Evolutionary conservation across 1,140 invertebrate species (phyloP), one percentile per base, ranked within the genome.

Genomic region (Hyphantria cunea): DNA sequence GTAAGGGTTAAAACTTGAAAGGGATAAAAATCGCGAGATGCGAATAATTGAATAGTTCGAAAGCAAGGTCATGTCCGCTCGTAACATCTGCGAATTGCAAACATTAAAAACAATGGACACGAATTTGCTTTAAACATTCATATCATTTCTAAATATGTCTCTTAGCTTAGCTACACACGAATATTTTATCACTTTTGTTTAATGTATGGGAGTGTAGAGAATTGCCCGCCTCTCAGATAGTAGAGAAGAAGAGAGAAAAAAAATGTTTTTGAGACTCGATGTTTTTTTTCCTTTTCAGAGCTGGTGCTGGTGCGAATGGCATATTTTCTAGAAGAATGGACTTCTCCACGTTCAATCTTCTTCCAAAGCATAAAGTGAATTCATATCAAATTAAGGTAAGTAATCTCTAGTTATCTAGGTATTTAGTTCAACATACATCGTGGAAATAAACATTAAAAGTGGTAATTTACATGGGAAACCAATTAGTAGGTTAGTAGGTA

Each of bases 301-400:
- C 96, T 90, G 96, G 95, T 67, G 96, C 95, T 78, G 96, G 96
- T 58, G 96, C 96, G 37, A 97, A 96, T 82, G 96, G 96, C 25
- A 96, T 98, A 71, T 98, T 98, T 87, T 96, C 95, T 15, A 94
- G 97, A 70, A 95, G 98, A 64, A 92, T 95, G 77, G 97, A 99
- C 92, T 98, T 98, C 92, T 97, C 97, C 73, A 96, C 97, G 34
- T 99, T 99, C 93, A 99, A 98, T 87, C 94, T 95, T 61, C 93
- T 99, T 71, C 98, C 98, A 54, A 95, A 95, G 84, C 95, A 97
- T 84, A 98, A 98, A 93, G 95, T 98, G 83, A 99, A 99, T 93
- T 98, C 98, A 76, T 99, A 99, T 93, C 97, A 99, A 93, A 98
- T 99, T 85, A 98, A 99, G 96, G 97, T 98, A 93, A 94, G 93